A percentile compares a stretch with the other conserved stretches of the same genome.
Conservation (phyloP, 2,113 vertebrate species). For the Cyphomyrus discorhynchus region DNA sequence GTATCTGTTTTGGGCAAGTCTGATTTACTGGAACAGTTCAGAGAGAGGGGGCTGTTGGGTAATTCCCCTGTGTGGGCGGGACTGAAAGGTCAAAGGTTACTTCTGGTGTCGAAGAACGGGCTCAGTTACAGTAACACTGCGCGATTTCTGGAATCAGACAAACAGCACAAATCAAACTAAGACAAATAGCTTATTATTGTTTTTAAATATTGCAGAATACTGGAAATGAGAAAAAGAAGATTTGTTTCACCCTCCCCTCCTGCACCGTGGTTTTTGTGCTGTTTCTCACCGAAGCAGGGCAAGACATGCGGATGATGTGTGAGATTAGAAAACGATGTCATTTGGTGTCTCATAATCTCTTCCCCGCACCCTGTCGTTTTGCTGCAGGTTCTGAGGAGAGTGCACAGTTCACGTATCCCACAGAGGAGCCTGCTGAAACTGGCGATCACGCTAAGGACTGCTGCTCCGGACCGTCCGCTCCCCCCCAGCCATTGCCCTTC, state of each 20-base stretch:
- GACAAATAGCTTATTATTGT: background rate
- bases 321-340: background rate
- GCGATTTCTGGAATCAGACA: constrained; percentile 26
- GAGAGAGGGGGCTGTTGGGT: constrained; percentile 27
- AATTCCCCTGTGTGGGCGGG: constrained; percentile 42
- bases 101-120: constrained; percentile 12
- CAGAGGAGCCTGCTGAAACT: constrained; percentile 60
- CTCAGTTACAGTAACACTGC: constrained; percentile 46
- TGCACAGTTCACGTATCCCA: constrained; percentile 61
- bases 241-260: background rate
- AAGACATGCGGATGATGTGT: background rate
- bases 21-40: constrained; percentile 16
- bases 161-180: background rate
- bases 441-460: constrained; percentile 67
- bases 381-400: constrained; percentile 72
- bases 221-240: background rate
- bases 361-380: background rate
- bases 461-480: constrained; percentile 74
- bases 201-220: background rate
- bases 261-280: background rate
- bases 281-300: background rate
- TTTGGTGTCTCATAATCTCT: background rate
- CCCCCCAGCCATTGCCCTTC: constrained; percentile 57
- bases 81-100: constrained; percentile 22
- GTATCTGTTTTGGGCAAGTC: background rate